Evolutionary conservation across 2,113 vertebrate species (phyloP).

Genomic region (Pseudorhombus dupliciocellatus): DNA sequence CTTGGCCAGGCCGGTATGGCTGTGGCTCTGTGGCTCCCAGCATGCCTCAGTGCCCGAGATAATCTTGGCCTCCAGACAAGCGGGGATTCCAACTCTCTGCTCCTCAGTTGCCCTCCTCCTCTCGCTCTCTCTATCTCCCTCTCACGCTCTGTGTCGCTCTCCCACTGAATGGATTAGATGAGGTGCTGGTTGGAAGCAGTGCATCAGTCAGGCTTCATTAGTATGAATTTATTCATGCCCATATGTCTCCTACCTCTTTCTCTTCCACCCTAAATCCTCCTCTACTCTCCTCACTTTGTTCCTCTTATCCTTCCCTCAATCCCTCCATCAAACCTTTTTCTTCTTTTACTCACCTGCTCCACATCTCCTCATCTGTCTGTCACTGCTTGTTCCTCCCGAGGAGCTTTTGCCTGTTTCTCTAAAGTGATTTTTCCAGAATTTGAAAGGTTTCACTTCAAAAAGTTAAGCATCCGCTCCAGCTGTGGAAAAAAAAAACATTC

Average conservation of each 20-base stretch:
- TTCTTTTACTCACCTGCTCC: constrained; percentile 26
- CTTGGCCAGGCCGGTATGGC: constrained; percentile 38
- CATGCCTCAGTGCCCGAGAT: constrained; percentile 66
- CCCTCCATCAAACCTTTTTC: constrained; percentile 23
- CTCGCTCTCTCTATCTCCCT: constrained; percentile 34
- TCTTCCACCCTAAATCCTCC: constrained; percentile 41
- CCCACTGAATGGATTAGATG: constrained; percentile 77
- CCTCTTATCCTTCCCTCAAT: constrained; percentile 34
- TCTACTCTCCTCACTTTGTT: constrained; percentile 24
- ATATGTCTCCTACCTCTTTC: constrained; percentile 68
- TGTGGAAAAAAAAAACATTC: constrained; percentile 20
- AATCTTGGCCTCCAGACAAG: constrained; percentile 69
- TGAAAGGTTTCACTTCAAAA: constrained; percentile 35
- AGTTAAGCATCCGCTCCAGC: constrained; percentile 15
- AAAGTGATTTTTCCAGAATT: constrained; percentile 45
- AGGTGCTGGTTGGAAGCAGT: constrained; percentile 79
- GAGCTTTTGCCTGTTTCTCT: constrained; percentile 49
- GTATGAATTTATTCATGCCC: constrained; percentile 82
- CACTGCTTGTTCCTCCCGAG: constrained; percentile 31
- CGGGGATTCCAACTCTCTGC: constrained; percentile 58
- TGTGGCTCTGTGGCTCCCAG: constrained; percentile 50
- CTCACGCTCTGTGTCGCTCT: constrained; percentile 54
- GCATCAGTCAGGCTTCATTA: constrained; percentile 81
- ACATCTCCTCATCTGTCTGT: constrained; percentile 36
- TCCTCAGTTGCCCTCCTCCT: constrained; percentile 34